These are phyloP conservation scores for Sinella curviseta DNA, from an alignment of 1,140 invertebrate genomes.

Conservation along the genomic window DNA sequence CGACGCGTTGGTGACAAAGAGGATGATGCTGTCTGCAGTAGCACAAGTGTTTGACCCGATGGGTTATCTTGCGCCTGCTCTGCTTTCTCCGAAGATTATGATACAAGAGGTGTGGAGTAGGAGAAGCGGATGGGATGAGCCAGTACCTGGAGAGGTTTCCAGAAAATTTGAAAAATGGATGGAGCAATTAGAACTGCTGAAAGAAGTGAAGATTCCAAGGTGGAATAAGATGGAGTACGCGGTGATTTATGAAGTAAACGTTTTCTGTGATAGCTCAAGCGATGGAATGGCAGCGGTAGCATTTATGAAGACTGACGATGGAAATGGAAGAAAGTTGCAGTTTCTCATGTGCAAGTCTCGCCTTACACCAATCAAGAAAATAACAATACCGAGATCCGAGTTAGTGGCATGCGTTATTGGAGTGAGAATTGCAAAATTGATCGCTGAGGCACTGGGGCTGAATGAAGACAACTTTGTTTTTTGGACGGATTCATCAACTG, in stretches of 20 bases:
- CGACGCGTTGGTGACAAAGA: conserved; percentile 11
- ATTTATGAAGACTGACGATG: conserved; percentile 47
- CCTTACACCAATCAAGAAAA: not conserved
- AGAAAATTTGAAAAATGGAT: too few relatives aligned
- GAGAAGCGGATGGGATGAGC: conserved; percentile 36
- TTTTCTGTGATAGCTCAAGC: conserved; percentile 53
- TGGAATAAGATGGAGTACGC: conserved; percentile 25
- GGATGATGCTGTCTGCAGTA: too few relatives aligned
- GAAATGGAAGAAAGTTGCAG: conserved; percentile 45
- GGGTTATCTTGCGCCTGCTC: conserved; percentile 9
- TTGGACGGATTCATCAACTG: conserved; percentile 52
- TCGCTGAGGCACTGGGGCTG: conserved; percentile 32
- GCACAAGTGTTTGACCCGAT: too few relatives aligned
- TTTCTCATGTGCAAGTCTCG: not conserved
- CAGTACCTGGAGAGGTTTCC: conserved; percentile 45
- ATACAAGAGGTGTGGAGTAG: too few relatives aligned
- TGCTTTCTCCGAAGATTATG: conserved; percentile 28
- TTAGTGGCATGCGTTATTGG: conserved; percentile 50
- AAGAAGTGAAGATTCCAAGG: conserved; percentile 47
- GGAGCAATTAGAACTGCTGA: conserved; percentile 41
- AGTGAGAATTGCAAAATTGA: conserved; percentile 47
- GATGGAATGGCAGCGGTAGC: conserved; percentile 49
- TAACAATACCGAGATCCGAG: conserved; percentile 48
- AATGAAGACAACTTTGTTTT: conserved; percentile 27
- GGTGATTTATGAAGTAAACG: conserved; percentile 40